A percentile compares a stretch with the other conserved stretches of the same genome.
Conservation (phyloP, 92 coral and sea anemone species). For the Pocillopora grandis region DNA sequence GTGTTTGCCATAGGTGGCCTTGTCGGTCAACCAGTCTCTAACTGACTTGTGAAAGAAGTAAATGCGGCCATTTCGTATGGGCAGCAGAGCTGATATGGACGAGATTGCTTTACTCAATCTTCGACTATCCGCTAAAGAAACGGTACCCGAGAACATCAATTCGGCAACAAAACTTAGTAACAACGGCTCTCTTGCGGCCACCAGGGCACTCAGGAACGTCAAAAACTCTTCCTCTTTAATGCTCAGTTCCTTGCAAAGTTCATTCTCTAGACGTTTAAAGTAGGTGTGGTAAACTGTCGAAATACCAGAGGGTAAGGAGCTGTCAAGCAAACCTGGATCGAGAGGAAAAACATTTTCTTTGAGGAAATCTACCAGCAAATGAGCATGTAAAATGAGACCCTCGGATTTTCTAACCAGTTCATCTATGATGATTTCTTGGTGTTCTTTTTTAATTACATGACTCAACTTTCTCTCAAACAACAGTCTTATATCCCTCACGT, state of each 20-base stretch:
- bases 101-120: conserved; percentile 8
- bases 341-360: not conserved
- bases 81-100: conserved; percentile 51
- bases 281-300: conserved; percentile 13
- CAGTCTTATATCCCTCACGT: conserved; percentile 33
- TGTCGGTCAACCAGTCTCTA: conserved; percentile 54
- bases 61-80: conserved; percentile 38
- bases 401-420: conserved; percentile 46
- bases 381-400: conserved; percentile 25
- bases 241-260: conserved; percentile 8
- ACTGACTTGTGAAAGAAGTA: conserved; percentile 65
- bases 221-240: conserved; percentile 8
- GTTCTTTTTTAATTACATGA: not conserved
- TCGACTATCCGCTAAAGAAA: not conserved
- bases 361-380: not conserved
- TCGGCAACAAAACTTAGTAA: conserved; percentile 12
- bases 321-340: not conserved
- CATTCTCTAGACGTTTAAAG: conserved; percentile 24
- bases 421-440: not conserved
- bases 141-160: not conserved
- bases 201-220: conserved; percentile 8
- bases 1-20: conserved; percentile 18
- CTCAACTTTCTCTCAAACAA: conserved; percentile 25
- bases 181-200: conserved; percentile 28
- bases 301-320: conserved; percentile 10